A percentile compares a stretch with the other conserved stretches of the same genome.
phyloP scores from a whole-genome alignment of 2,888 invertebrate genomes.

The Peribatodes rhomboidaria region DNA sequence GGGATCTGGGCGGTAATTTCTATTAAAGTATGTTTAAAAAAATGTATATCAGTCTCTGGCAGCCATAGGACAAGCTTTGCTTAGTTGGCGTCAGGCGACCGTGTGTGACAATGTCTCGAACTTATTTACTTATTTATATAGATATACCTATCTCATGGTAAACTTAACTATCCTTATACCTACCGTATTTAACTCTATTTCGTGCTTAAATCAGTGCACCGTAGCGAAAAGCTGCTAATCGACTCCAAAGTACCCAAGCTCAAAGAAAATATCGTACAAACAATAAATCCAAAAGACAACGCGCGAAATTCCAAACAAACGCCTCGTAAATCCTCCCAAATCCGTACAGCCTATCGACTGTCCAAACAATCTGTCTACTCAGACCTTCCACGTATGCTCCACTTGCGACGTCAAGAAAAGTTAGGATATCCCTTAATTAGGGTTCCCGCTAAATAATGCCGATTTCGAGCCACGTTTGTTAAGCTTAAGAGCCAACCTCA shows the following conservation, averaged over 20 bases:
- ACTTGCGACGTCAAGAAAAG: slow-evolving; percentile 74
- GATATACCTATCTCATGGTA: too few relatives aligned
- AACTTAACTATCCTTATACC: too few relatives aligned
- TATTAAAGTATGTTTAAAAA: too few relatives aligned
- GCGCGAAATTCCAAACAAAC: slow-evolving; percentile 56
- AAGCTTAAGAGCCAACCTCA: slow-evolving; percentile 66
- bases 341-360: slow-evolving; percentile 66
- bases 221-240: neutral
- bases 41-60: too few relatives aligned
- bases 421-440: slow-evolving; percentile 77
- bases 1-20: too few relatives aligned
- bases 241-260: slow-evolving; percentile 6
- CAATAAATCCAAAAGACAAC: slow-evolving; percentile 47
- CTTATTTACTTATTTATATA: too few relatives aligned
- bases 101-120: too few relatives aligned
- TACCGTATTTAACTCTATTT: too few relatives aligned
- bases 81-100: too few relatives aligned
- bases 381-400: slow-evolving; percentile 61
- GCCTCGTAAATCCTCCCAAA: slow-evolving; percentile 60
- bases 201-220: too few relatives aligned
- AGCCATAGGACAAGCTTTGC: too few relatives aligned
- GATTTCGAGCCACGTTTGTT: slow-evolving; percentile 75
- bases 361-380: slow-evolving; percentile 70
- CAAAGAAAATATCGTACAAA: slow-evolving; percentile 36
- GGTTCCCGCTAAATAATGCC: slow-evolving; percentile 72